phyloP scores from a whole-genome alignment of 2,113 vertebrate species.

The Glaucomys volans region DNA sequence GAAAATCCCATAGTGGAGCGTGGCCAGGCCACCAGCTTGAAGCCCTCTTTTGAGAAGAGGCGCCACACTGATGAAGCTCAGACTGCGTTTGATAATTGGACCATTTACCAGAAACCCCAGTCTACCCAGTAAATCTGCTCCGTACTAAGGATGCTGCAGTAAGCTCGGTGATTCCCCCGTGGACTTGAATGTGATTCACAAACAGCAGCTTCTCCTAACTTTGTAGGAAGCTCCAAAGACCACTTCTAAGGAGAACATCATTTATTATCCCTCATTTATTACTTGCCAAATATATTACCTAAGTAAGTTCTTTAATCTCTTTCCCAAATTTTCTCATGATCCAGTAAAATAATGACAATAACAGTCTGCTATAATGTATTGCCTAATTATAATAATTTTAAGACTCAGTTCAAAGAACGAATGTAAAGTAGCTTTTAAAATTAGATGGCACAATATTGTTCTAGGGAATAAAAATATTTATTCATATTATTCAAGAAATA shows the following conservation, averaged over 20 bases:
- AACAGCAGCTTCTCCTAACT: too few relatives aligned
- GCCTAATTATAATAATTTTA: not conserved
- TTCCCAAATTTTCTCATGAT: not conserved
- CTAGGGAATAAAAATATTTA: not conserved
- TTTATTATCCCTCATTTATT: not conserved
- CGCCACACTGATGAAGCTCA: not conserved
- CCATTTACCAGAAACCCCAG: not conserved
- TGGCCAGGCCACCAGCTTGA: not conserved
- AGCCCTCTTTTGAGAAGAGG: not conserved
- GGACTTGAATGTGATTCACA: not conserved
- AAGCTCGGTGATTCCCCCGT: accelerated
- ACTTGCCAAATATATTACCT: not conserved
- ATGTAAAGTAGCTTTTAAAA: slow-evolving; percentile 13
- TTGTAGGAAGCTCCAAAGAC: not conserved
- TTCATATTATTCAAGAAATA: slow-evolving; percentile 9
- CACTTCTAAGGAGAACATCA: not conserved
- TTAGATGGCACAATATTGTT: not conserved
- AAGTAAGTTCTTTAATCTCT: not conserved
- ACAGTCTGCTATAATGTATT: not conserved
- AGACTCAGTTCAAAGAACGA: slow-evolving; percentile 20
- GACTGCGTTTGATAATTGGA: not conserved
- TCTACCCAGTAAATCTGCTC: too few relatives aligned
- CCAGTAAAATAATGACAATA: not conserved
- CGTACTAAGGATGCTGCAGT: too few relatives aligned
- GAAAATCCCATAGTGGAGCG: not conserved